phyloP scores from a whole-genome alignment of 2,113 vertebrate species.

The Leptocoma aspasia region DNA sequence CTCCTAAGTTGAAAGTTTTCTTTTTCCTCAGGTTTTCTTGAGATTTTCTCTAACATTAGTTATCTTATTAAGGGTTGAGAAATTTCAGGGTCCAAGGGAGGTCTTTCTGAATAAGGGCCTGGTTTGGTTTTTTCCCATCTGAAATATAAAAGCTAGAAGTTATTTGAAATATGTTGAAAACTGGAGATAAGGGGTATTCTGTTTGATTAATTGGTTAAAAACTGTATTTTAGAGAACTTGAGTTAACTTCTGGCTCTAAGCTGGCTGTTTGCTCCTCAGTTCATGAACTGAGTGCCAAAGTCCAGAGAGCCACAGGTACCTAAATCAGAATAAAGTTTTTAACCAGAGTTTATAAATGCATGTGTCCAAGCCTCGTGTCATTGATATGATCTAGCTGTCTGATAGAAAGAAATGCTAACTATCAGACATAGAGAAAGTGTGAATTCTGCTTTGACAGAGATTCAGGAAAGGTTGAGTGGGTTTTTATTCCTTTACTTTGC shows the following conservation, averaged over 20 bases:
- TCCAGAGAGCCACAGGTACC: not conserved
- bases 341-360: not conserved
- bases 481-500: not conserved
- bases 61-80: not conserved
- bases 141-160: not conserved
- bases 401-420: not conserved
- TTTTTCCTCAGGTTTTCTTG: not conserved
- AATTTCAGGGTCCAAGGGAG: not conserved
- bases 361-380: rapidly evolving
- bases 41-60: not conserved
- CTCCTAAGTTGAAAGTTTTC: not conserved
- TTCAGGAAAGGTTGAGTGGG: not conserved
- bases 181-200: not conserved
- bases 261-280: not conserved
- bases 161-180: not conserved
- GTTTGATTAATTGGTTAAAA: not conserved
- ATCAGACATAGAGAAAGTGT: not conserved
- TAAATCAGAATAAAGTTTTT: not conserved
- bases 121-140: not conserved
- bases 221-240: not conserved
- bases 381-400: not conserved
- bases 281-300: not conserved
- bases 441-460: not conserved
- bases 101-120: not conserved
- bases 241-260: not conserved